Evolutionary conservation across 2,888 invertebrate genomes (phyloP), one percentile per base, ranked within the genome.

Genomic region (Drosophila antonietae): DNA sequence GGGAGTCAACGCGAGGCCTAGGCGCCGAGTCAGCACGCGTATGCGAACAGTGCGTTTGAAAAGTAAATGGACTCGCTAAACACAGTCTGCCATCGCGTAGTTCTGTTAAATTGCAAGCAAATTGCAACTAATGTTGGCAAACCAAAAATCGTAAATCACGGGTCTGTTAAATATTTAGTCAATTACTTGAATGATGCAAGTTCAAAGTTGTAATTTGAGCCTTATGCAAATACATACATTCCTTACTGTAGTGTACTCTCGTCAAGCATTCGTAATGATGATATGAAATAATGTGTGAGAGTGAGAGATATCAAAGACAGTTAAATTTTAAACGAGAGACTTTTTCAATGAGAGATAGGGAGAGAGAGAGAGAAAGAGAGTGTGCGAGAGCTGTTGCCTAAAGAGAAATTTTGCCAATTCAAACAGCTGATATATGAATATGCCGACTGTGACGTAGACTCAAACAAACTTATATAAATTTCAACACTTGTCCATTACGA

Each of bases 341-440:
- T 33, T 28, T 35, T 41, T 44, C n/a, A 41, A 49, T 70, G 65
- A 76, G 76, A 23, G 47, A 39, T 7, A 12, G 43, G 7, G 3
- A 23, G 15, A 28, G 28, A 70, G 63, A 20, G 14, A 28, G 28
- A 70, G 63, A 20, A 5, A 37, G 2, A 23, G 23, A 23, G 23
- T 15, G 6, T 14, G 15, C 14, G 23, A 66, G 58, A 15, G 56
- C 20, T 2, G 15, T 20, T 15, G 8, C 5, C 9, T 18, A 31
- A 64, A 78, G 78, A 78, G 78, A 23, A 49, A 10, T 28, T 43
- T 28, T 31, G 7, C 20, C 43, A 31, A 10, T 12, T 23, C 41
- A 78, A 74, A 78, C 78, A 78, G 78, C 78, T 78, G 78, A 68
- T 65, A 20, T 8, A 37, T 35, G 20, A 58, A 33, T 53, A 35